Base-by-base conservation (phyloP, 2,888 invertebrate species). In the Pomacea canaliculata region DNA sequence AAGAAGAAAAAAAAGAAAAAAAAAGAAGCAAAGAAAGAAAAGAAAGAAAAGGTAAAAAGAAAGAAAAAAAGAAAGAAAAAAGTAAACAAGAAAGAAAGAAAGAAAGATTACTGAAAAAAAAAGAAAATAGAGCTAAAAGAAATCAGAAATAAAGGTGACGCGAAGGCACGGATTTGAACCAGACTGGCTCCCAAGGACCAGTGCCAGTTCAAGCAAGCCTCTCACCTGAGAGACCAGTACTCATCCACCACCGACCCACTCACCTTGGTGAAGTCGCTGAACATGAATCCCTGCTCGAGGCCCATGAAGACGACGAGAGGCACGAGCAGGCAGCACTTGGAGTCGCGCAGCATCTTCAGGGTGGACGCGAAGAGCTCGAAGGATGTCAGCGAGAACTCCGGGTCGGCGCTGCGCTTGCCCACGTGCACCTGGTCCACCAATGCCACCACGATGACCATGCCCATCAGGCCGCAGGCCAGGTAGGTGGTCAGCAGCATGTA, bases 181-280 rank as follows among this genome's bases (percentile, higher is more conserved):
- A 37, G 37, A 37, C 37, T 37, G 37, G 37, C 4, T 37, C 37
- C 37, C 37, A 37, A 37, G 37, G 37, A 37, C 37, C 37, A 37
- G 4, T 37, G 37, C 37, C 37, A 37, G 37, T 3, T 37, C 3
- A 37, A 37, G 5, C 37, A 1, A 37, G 4, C 37, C 37, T 37
- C 37, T 37, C 37, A 37, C 37, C 3, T 37, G 63, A n/a, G 63
- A 12, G 63, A n/a, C 8, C 63, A 67, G 37, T 16, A 37, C 7
- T 67, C 63, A 63, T 12, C 9, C 27, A 23, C 70, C 23, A 56
- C 12, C 13, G 56, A 13, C 5, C 10, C 4, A 72, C 83, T 80
- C 80, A 90, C 90, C 87, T 89, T 89, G 13, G 89, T 89, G 78
- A 90, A 90, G 80, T 90, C 89, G 18, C 88, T 86, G 65, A 89